Percentiles rank a stretch among this genome's conserved stretches.
Evolutionary conservation across 2,797 vertebrate genomes (phyloP).

Genomic region (Pogoniulus pusillus): DNA sequence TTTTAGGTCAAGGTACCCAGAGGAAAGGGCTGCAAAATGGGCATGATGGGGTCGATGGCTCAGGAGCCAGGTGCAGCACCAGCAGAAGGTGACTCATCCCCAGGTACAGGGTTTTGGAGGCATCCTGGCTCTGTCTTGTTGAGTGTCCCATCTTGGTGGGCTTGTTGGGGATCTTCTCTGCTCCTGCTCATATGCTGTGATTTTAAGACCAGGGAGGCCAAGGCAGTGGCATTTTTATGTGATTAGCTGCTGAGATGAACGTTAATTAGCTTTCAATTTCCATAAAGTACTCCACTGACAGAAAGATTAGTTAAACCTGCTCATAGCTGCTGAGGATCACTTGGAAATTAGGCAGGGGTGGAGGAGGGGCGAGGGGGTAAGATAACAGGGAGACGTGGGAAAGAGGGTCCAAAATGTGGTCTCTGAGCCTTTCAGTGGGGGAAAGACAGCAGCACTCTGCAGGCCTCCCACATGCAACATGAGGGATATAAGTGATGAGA

Average conservation of each 20-base stretch:
- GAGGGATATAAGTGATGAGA: not conserved
- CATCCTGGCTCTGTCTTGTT: not conserved
- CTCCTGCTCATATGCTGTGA: not conserved
- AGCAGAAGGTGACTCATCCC: not conserved
- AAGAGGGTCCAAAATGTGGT: fast-evolving
- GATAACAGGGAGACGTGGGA: not conserved
- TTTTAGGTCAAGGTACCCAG: fast-evolving
- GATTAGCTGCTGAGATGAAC: constrained; percentile 72
- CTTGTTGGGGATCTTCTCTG: not conserved
- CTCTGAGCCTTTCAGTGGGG: fast-evolving
- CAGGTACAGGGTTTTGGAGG: fast-evolving
- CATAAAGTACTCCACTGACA: constrained; percentile 72
- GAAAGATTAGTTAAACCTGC: constrained; percentile 72
- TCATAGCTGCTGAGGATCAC: constrained; percentile 33
- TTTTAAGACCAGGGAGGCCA: constrained; percentile 54
- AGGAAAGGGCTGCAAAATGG: not conserved
- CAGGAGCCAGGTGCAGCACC: not conserved
- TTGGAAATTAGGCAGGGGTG: constrained; percentile 10
- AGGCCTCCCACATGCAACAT: fast-evolving
- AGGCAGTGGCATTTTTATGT: constrained; percentile 39
- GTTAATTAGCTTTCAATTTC: constrained; percentile 78
- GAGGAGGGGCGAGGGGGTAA: not conserved
- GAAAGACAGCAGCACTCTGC: not conserved
- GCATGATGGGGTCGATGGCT: not conserved
- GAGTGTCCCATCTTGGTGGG: not conserved